Evolutionary conservation across 2,113 vertebrate genomes (phyloP), one percentile per base, ranked within the genome.

Genomic region (Ploceus nigricollis): DNA sequence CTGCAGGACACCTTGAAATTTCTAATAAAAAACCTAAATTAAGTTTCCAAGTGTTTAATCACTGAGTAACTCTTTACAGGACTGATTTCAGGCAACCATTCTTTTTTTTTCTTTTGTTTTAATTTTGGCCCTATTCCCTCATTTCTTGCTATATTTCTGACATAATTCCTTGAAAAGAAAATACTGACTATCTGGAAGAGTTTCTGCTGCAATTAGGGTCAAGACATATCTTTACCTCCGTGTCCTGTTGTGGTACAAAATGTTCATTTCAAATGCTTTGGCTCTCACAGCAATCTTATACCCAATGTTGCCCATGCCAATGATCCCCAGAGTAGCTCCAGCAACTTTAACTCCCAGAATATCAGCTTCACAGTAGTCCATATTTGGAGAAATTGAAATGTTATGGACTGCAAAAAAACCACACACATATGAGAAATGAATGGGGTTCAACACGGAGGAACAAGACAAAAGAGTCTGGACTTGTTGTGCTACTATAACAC

Each of bases 231-330:
- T 76, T 96, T 95, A 97, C 97, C 96, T 98, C 44, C 1, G 48
- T 69, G 75, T 97, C 70, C 97, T 94, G 68, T 97, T 98, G 78
- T 97, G 97, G 89, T 97, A 98, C 54, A 98, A 82, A 93, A 98
- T 90, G 57, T 95, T 97, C 95, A 98, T 98, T 48, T 97, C 91
- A 85, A 98, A 98, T 1, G 82, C 95, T 92, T 69, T 95, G 77
- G 96, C 97, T 93, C 93, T 83, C 66, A 96, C 84, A 64, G 97
- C 94, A 24, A 97, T 51, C 87, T 97, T 97, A 76, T 90, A 98
- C 22, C 94, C 96, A 73, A 96, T 94, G 13, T 53, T 85, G 56
- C 97, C 97, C 97, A 97, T 96, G 87, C 97, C 97, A 30, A 96
- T 22, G 71, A 98, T 97, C 11, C 97, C 98, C 85, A 97, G 82